phyloP scores from a whole-genome alignment of 2,113 vertebrate genomes.

The Leptocoma aspasia region DNA sequence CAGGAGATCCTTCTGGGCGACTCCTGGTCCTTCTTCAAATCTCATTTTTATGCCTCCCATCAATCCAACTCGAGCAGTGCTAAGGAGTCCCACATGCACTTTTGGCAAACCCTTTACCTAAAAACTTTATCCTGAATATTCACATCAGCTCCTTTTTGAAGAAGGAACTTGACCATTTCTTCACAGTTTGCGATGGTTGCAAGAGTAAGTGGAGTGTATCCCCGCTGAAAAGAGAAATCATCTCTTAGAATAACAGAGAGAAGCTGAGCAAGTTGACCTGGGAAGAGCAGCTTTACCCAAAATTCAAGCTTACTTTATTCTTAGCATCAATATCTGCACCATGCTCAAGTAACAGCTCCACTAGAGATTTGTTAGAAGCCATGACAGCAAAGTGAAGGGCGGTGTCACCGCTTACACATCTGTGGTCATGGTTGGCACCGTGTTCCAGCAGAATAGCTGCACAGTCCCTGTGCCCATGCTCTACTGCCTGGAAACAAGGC shows the following conservation, averaged over 20 bases:
- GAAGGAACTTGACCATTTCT: slow-evolving; percentile 80
- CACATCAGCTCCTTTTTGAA: slow-evolving; percentile 73
- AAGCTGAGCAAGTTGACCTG: background rate
- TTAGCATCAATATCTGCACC: slow-evolving; percentile 71
- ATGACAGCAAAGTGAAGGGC: slow-evolving; percentile 81
- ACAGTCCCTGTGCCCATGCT: slow-evolving; percentile 79
- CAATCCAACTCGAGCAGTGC: background rate
- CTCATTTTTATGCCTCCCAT: background rate
- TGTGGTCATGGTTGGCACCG: slow-evolving; percentile 48
- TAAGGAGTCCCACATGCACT: background rate
- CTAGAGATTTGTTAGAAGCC: slow-evolving; percentile 65
- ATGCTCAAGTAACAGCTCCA: slow-evolving; percentile 73
- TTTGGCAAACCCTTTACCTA: slow-evolving; percentile 42
- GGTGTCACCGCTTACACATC: slow-evolving; percentile 72
- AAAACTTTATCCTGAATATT: slow-evolving; percentile 49
- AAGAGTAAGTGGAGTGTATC: slow-evolving; percentile 75
- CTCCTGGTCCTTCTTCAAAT: background rate
- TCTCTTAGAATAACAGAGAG: background rate
- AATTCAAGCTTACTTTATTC: slow-evolving; percentile 75
- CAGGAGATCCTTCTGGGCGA: fast-evolving
- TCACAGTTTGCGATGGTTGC: slow-evolving; percentile 71
- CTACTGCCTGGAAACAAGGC: slow-evolving; percentile 75
- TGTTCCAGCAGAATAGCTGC: slow-evolving; percentile 76
- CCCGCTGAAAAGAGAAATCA: slow-evolving; percentile 68
- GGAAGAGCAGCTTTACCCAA: background rate